Percentiles rank a stretch among this genome's conserved stretches.
phyloP scores from a whole-genome alignment of 2,888 invertebrate species.

The Drosophila kambysellisi region DNA sequence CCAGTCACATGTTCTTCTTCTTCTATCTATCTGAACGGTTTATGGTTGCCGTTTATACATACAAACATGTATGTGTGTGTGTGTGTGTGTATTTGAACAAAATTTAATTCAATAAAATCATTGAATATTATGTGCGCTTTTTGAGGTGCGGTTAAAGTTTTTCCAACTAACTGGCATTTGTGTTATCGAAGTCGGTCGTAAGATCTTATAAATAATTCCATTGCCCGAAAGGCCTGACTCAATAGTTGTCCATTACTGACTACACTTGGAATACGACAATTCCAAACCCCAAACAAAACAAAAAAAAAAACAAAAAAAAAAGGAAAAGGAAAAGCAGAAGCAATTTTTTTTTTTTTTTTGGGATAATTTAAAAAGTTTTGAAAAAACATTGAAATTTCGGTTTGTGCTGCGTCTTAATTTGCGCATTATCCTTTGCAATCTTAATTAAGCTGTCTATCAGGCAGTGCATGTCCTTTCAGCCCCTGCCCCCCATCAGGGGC shows the following conservation, averaged over 20 bases:
- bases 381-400: constrained; percentile 16
- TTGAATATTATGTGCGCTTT: constrained; percentile 30
- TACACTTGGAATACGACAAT: neutral
- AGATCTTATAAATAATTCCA: constrained; percentile 1
- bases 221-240: neutral
- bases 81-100: constrained; percentile 11
- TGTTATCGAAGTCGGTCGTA: constrained; percentile 10
- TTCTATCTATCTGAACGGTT: neutral
- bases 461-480: constrained; percentile 12
- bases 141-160: constrained; percentile 4
- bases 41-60: neutral
- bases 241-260: neutral
- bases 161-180: constrained; percentile 11
- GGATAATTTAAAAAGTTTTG: constrained; percentile 14
- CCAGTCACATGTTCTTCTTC: neutral
- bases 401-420: constrained; percentile 52
- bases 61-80: neutral
- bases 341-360: neutral
- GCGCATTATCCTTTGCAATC: constrained; percentile 63
- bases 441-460: constrained; percentile 66
- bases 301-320: neutral
- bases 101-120: constrained; percentile 59
- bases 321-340: neutral
- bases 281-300: neutral
- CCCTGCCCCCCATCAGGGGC: constrained; percentile 4